Evolutionary conservation across 2,113 vertebrate species (phyloP).

Genomic region (Pelusios castaneus): DNA sequence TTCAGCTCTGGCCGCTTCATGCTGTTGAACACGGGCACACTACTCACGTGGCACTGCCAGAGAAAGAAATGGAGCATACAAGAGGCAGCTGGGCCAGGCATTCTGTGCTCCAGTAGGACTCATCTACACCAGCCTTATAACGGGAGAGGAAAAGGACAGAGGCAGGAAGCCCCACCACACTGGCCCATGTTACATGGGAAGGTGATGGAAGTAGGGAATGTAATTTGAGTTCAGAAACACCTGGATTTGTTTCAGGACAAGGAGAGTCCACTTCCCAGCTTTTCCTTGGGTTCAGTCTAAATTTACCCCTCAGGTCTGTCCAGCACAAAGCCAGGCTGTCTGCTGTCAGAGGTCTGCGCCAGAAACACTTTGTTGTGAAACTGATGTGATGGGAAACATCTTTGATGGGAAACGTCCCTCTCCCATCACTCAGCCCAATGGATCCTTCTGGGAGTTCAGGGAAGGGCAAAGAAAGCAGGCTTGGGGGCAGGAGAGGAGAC

Average conservation of each 20-base stretch:
- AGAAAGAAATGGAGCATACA: background rate
- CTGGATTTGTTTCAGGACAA: background rate
- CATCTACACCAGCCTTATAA: background rate
- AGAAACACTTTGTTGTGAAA: background rate
- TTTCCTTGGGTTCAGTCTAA: background rate
- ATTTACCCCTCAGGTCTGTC: background rate
- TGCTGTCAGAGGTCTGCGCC: background rate
- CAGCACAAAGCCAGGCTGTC: background rate
- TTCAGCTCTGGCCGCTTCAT: slow-evolving; percentile 87
- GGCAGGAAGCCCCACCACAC: background rate
- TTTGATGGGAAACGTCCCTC: background rate
- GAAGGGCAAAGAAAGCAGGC: background rate
- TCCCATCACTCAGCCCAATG: background rate
- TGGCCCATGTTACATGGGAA: background rate
- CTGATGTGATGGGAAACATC: background rate
- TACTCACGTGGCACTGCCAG: slow-evolving; percentile 93
- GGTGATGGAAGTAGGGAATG: background rate
- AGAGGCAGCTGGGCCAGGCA: background rate
- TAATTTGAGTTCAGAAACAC: background rate
- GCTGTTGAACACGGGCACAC: slow-evolving; percentile 95
- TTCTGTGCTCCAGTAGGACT: background rate
- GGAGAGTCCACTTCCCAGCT: background rate
- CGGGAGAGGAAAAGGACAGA: background rate
- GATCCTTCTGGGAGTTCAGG: background rate
- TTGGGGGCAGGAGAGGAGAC: background rate